phyloP scores from a whole-genome alignment of 2,797 vertebrate genomes.

The Distichodus sexfasciatus region DNA sequence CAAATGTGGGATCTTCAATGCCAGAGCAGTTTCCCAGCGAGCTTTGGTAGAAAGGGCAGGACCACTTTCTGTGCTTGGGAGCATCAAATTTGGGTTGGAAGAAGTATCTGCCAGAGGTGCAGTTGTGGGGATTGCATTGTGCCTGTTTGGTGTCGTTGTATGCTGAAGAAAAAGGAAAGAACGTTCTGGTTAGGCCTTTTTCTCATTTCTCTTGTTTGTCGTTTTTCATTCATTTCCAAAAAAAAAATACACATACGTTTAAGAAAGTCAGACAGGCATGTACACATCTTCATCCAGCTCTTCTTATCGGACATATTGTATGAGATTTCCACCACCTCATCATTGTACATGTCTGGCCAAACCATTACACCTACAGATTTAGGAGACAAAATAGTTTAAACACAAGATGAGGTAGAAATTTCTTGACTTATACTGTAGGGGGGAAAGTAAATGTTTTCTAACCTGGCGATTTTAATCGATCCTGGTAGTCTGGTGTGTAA shows the following conservation, averaged over 20 bases:
- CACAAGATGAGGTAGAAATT: not conserved
- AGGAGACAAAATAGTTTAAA: not conserved
- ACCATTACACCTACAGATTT: slow-evolving; percentile 79
- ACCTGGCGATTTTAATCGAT: slow-evolving; percentile 86
- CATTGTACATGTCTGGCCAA: slow-evolving; percentile 78
- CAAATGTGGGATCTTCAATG: slow-evolving; percentile 75
- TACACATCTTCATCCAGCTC: slow-evolving; percentile 71
- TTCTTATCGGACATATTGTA: slow-evolving; percentile 77
- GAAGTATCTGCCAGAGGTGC: slow-evolving; percentile 73
- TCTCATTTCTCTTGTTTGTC: not conserved
- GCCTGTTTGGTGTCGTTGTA: slow-evolving; percentile 78
- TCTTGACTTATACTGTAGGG: too few relatives aligned
- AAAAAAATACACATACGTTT: slow-evolving; percentile 64
- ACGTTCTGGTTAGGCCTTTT: not conserved
- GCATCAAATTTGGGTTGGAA: slow-evolving; percentile 69
- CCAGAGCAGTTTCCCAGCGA: slow-evolving; percentile 84
- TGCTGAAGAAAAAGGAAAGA: slow-evolving; percentile 58
- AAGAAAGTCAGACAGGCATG: slow-evolving; percentile 73
- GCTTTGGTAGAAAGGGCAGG: slow-evolving; percentile 80
- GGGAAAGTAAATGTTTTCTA: slow-evolving; percentile 25
- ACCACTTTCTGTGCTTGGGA: slow-evolving; percentile 78
- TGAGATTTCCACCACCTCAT: slow-evolving; percentile 74
- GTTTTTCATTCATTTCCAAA: not conserved
- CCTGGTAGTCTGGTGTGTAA: slow-evolving; percentile 85
- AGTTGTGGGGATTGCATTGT: slow-evolving; percentile 65